Evolutionary conservation across 2,888 invertebrate genomes (phyloP).

Genomic region (Lamproptera curius): DNA sequence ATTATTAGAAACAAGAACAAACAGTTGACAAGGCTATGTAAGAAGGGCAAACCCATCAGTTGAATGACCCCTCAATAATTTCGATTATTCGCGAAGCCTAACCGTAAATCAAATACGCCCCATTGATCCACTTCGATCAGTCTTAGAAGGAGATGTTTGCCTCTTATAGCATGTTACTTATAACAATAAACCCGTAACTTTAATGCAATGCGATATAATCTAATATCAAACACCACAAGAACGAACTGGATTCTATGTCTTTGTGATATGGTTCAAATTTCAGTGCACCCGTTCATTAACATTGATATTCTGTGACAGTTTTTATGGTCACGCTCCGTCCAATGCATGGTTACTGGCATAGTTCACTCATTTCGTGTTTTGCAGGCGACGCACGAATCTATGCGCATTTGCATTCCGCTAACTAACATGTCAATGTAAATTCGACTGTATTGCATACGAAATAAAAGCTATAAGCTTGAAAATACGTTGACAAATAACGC

Average conservation of each 20-base stretch:
- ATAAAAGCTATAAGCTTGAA: not conserved
- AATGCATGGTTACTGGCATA: conserved; percentile 31
- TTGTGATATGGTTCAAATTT: conserved; percentile 24
- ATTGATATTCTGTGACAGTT: conserved; percentile 48
- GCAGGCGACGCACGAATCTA: conserved; percentile 43
- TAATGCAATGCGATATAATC: conserved; percentile 30
- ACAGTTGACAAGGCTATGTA: no score
- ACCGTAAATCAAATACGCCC: conserved; percentile 17
- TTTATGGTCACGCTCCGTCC: conserved; percentile 46
- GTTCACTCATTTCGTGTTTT: conserved; percentile 44
- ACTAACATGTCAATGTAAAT: conserved; percentile 17
- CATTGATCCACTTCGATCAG: conserved; percentile 17
- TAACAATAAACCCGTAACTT: conserved; percentile 13
- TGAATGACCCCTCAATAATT: conserved; percentile 13
- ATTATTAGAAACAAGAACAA: no score
- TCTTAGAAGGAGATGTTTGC: conserved; percentile 15
- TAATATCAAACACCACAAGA: conserved; percentile 6
- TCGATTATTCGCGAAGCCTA: conserved; percentile 15
- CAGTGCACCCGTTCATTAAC: conserved; percentile 15
- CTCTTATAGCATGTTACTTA: conserved; percentile 3
- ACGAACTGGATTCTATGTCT: not conserved
- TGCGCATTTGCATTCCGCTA: conserved; percentile 25
- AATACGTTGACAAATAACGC: not conserved
- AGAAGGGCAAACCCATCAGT: not conserved
- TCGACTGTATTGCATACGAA: not conserved